These are phyloP conservation scores for Ridgeia piscesae DNA, from an alignment of 1,140 invertebrate species.

Conservation along the genomic window DNA sequence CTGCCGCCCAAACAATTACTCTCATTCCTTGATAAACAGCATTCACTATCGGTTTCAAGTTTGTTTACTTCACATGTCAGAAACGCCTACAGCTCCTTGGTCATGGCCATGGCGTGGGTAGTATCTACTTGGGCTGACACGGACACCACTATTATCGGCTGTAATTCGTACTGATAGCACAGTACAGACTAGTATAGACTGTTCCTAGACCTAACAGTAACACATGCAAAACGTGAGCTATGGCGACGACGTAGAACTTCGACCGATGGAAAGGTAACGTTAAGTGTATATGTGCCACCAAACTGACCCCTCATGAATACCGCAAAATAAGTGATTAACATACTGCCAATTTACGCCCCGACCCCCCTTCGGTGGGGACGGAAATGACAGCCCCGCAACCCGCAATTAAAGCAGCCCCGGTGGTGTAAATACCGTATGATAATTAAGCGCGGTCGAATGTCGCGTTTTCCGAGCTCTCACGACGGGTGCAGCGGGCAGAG, in stretches of 20 bases:
- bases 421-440: neutral
- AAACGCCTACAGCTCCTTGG: neutral
- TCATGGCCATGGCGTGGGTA: neutral
- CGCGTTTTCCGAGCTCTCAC: neutral
- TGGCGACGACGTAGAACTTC: neutral
- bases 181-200: neutral
- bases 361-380: neutral
- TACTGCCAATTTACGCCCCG: neutral
- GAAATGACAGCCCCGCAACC: neutral
- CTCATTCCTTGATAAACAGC: neutral
- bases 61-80: neutral
- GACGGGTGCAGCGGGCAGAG: neutral
- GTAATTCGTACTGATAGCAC: neutral
- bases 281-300: no score
- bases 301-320: neutral
- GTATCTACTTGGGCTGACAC: neutral
- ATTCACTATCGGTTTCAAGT: neutral
- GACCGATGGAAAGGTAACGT: neutral
- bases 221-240: neutral
- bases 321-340: neutral
- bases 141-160: neutral
- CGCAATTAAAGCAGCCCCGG: neutral
- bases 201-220: neutral
- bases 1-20: neutral
- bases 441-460: neutral